A percentile compares a stretch with the other conserved stretches of the same genome.
phyloP scores from a whole-genome alignment of 2,113 vertebrate species.

The Pluvianellus socialis region DNA sequence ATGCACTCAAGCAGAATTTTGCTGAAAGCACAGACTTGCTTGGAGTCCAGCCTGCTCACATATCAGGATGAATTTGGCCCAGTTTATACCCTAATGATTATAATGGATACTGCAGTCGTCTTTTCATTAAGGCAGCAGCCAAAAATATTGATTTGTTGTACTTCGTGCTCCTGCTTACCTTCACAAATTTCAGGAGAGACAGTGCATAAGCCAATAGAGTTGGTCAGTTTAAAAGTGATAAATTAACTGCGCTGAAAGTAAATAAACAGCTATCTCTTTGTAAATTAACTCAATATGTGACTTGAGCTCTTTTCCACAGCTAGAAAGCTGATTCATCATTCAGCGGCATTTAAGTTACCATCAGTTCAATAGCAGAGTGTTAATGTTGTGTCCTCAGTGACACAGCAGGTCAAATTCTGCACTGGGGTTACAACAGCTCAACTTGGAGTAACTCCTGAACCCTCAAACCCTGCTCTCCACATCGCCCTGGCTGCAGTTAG shows the following conservation, averaged over 20 bases:
- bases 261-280: constrained; percentile 62
- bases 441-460: background rate
- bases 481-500: background rate
- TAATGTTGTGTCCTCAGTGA: background rate
- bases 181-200: constrained; percentile 49
- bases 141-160: constrained; percentile 60
- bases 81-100: constrained; percentile 44
- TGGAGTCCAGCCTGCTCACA: background rate
- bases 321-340: constrained; percentile 65
- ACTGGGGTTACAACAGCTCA: background rate
- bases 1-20: background rate
- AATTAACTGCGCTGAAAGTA: constrained; percentile 52
- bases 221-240: constrained; percentile 53
- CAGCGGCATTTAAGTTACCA: constrained; percentile 39
- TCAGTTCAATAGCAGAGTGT: constrained; percentile 19
- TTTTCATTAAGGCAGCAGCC: constrained; percentile 52
- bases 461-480: background rate
- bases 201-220: constrained; percentile 32
- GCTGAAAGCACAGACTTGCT: background rate
- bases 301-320: constrained; percentile 39
- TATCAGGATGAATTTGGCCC: constrained; percentile 19
- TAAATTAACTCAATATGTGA: constrained; percentile 64
- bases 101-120: constrained; percentile 43
- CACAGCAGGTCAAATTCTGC: background rate
- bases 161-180: constrained; percentile 37